Evolutionary conservation across 2,797 vertebrate species (phyloP).

Genomic region (Enteromius afrohamiltoni): DNA sequence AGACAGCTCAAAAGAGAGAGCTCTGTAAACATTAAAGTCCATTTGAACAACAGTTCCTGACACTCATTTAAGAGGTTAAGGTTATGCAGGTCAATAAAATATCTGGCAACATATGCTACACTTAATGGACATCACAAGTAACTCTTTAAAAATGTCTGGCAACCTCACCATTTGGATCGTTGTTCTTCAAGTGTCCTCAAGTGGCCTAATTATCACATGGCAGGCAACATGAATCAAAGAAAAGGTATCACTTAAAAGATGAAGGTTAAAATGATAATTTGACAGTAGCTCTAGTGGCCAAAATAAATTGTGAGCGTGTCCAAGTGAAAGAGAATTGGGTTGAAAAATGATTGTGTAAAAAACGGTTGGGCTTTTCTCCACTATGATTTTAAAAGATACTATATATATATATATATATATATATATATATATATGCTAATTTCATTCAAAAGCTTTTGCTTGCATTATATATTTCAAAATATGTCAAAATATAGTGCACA

Average conservation of each 20-base stretch:
- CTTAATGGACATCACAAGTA: not conserved
- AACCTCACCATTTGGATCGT: not conserved
- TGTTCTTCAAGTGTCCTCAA: not conserved
- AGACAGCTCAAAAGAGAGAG: not conserved
- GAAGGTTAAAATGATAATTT: slow-evolving; percentile 14
- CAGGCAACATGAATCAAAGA: not conserved
- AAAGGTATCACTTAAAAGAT: not conserved
- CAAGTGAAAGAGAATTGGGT: not conserved
- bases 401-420: not conserved
- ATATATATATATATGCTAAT: too few species aligned
- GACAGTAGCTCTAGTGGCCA: not conserved
- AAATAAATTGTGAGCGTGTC: not conserved
- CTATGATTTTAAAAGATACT: not conserved
- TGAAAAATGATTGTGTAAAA: not conserved
- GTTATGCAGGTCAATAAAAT: not conserved
- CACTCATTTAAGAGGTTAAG: not conserved
- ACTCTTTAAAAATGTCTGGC: not conserved
- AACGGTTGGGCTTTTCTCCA: not conserved
- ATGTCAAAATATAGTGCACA: too few species aligned
- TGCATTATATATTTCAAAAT: too few species aligned
- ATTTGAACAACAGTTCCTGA: not conserved
- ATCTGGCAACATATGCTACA: not conserved
- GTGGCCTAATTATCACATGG: not conserved
- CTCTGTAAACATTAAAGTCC: not conserved
- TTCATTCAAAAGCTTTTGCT: too few species aligned